Base-by-base conservation (phyloP, 2,113 vertebrate genomes). In the Osmerus eperlanus region DNA sequence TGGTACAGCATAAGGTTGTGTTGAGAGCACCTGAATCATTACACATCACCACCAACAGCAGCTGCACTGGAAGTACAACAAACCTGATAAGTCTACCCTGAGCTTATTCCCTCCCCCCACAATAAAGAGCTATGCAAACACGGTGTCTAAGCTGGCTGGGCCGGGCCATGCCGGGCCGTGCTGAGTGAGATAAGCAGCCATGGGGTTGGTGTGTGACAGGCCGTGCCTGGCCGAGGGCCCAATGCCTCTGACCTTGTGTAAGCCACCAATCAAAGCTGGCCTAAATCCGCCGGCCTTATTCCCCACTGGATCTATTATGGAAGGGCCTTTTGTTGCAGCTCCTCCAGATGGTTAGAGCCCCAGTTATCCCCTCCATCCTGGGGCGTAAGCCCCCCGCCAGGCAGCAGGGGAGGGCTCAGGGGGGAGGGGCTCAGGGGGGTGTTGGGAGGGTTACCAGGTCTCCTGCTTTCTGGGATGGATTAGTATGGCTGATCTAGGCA, bases 241-340 rank as follows among this genome's bases (percentile, higher is more conserved):
- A 89, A 78, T 72, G 84, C 79, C 88, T 85, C 81, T 90, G 85
- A 89, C 89, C 89, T 71, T 70, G 80, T 90, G 89, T 90, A 89
- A 90, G 86, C 88, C 79, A 81, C 85, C 83, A 89, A 87, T 88
- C 85, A 90, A 91, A 91, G 85, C 87, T 86, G 80, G 84, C 82
- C 83, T 83, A 86, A 87, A 89, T 88, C 87, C 73, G 4, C 81
- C 84, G 84, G 84, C 82, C 81, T 77, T 63, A 68, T 85, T 85
- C 84, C 86, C 83, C 63, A 66, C 67, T 72, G 88, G 75, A 78
- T 88, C 78, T 51, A 83, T 81, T 77, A 76, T 75, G 77, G 77
- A 81, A 76, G 76, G 80, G 68, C 80, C 80, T 83, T 88, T 90
- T 91, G 83, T 86, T 64, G 36, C 76, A 82, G 83, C 78, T 74